Conservation (phyloP, 2,797 vertebrate species). For the Podarcis siculus region DNA sequence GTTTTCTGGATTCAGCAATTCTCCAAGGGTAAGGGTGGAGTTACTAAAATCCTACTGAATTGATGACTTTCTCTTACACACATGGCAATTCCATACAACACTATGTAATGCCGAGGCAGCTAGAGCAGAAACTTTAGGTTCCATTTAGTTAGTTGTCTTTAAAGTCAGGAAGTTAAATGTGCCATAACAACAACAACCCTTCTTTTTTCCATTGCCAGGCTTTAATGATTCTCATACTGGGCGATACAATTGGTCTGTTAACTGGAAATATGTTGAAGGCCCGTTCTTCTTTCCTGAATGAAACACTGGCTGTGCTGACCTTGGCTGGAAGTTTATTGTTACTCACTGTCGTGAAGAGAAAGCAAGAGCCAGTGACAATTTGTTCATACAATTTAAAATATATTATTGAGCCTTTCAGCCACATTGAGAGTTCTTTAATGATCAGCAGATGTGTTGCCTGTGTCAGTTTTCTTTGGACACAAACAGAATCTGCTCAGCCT, state of each 20-base stretch:
- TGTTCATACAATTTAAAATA: constrained; percentile 73
- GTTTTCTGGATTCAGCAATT: neutral
- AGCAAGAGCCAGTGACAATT: constrained; percentile 71
- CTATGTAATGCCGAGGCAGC: neutral
- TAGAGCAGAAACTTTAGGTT: neutral
- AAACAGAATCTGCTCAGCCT: constrained; percentile 66
- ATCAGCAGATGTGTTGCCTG: constrained; percentile 77
- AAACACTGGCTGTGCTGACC: constrained; percentile 58
- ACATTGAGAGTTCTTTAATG: constrained; percentile 74
- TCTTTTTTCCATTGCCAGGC: constrained; percentile 49
- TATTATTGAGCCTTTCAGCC: constrained; percentile 68
- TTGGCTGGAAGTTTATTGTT: constrained; percentile 66
- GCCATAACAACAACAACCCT: neutral
- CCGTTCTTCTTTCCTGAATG: constrained; percentile 43
- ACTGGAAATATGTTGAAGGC: constrained; percentile 39
- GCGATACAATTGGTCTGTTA: constrained; percentile 40
- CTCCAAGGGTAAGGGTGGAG: neutral
- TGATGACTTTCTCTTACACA: neutral
- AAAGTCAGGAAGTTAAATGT: neutral
- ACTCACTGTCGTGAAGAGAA: constrained; percentile 68
- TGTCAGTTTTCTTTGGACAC: constrained; percentile 70
- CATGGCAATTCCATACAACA: neutral
- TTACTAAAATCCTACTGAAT: neutral
- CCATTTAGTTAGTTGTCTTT: neutral
- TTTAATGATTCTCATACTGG: constrained; percentile 39